These are phyloP conservation scores for Malurus cyaneus DNA, from an alignment of 2,113 vertebrate genomes.

Conservation along the genomic window DNA sequence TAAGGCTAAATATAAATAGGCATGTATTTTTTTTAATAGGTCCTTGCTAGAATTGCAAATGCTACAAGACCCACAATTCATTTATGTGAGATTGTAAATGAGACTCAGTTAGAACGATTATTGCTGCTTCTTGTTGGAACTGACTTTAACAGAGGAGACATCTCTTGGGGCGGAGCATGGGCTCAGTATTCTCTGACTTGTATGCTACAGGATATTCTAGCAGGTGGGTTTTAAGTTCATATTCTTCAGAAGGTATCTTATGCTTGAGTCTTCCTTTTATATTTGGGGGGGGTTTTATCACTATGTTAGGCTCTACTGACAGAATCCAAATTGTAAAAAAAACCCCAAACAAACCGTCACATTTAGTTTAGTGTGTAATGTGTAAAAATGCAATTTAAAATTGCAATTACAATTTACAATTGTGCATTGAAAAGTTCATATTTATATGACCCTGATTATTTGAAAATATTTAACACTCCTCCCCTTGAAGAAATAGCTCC, in stretches of 20 bases:
- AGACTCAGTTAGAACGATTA: slow-evolving; percentile 92
- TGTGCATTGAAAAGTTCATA: neutral
- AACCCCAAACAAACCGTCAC: accelerated
- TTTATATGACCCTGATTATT: neutral
- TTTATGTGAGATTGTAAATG: slow-evolving; percentile 96
- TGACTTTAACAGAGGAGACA: slow-evolving; percentile 97
- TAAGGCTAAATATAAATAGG: neutral
- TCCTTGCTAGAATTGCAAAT: slow-evolving; percentile 95
- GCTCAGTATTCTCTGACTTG: slow-evolving; percentile 98
- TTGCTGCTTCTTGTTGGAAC: slow-evolving; percentile 94
- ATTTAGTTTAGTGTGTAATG: neutral
- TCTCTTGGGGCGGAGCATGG: slow-evolving; percentile 98
- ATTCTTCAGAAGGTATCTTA: neutral
- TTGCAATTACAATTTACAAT: neutral
- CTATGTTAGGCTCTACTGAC: neutral
- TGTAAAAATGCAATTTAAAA: neutral
- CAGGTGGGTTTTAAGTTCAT: slow-evolving; percentile 78
- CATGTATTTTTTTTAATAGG: slow-evolving; percentile 70
- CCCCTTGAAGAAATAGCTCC: neutral
- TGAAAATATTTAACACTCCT: neutral
- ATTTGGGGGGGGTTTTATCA: accelerated
- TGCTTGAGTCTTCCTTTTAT: neutral
- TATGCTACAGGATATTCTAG: slow-evolving; percentile 97
- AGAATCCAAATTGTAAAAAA: neutral
- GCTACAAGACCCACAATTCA: slow-evolving; percentile 96